A percentile compares a stretch with the other conserved stretches of the same genome.
These are phyloP conservation scores for Megastigmus dorsalis DNA, from an alignment of 2,888 invertebrate species.

Conservation along the genomic window DNA sequence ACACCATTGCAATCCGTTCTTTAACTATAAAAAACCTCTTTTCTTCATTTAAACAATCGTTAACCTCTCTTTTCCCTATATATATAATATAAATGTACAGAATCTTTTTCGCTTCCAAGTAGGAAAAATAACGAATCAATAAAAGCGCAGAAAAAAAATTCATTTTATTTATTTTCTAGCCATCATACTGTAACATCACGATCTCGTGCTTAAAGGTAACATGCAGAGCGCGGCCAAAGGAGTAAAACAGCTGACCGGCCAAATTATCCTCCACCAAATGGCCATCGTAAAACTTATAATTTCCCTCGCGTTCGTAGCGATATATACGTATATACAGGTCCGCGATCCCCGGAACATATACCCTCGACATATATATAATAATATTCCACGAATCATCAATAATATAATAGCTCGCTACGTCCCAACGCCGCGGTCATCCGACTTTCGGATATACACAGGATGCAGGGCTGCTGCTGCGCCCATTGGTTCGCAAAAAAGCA, in stretches of 20 bases:
- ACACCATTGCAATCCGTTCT: too few species aligned
- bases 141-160: background rate
- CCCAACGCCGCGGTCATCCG: too few species aligned
- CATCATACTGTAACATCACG: conserved; percentile 19
- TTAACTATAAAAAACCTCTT: too few species aligned
- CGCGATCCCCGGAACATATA: too few species aligned
- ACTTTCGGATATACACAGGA: too few species aligned
- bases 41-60: too few species aligned
- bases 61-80: too few species aligned
- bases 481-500: background rate
- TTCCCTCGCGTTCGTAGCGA: conserved; percentile 35
- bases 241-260: conserved; percentile 2
- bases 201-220: conserved; percentile 12
- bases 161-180: conserved; percentile 7
- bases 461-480: background rate
- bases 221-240: background rate
- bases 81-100: too few species aligned
- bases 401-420: too few species aligned
- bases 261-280: conserved; percentile 19
- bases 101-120: too few species aligned
- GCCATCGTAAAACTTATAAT: conserved; percentile 35
- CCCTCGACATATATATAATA: background rate
- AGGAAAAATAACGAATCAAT: background rate
- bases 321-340: too few species aligned
- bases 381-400: too few species aligned